Base-by-base conservation (phyloP, 2,888 invertebrate genomes). In the Trissoscelio sp. region DNA sequence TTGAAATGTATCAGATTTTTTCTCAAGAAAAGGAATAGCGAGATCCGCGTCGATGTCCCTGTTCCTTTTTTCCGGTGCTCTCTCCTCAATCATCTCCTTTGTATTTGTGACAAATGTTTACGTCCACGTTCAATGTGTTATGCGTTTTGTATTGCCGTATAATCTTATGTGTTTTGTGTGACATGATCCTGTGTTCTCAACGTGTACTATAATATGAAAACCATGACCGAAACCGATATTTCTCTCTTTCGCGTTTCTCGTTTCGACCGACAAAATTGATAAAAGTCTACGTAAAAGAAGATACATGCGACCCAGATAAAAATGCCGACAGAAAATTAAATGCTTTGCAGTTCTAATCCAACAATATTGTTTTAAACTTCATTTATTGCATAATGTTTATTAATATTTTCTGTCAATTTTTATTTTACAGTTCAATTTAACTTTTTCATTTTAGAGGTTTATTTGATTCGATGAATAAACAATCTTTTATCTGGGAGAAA, bases 91-190 rank as follows among this genome's bases (percentile, higher is more conserved):
- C 55, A 24, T 22, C 24, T 51, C 57, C 64, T 31, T 37, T 78
- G 70, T 70, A 78, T 70, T 78, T 78, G 70, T 78, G 57, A 78
- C 22, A 39, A 67, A 53, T 4, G 55, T 44, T 64, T 39, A 70
- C 39, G 37, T 69, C 70, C 70, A 62, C 57, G 62, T 69, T 77
- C 22, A 14, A 60, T 64, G 60, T 73, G 67, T 67, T 79, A 72
- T 66, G 51, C 72, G 79, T 78, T 75, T 67, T 53, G 48, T 58
- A 60, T n/a, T 66, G 37, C 39, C 37, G 28, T 70, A 55, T 77
- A 69, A 69, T 62, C 22, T 62, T 42, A 55, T 72, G 64, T 72
- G 78, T 72, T 64, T 20, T 72, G 57, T 79, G 57, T 78, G 70
- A 48, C 37, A 70, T 22, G 31, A 46, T 62, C 62, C 70, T 78